Evolutionary conservation across 2,797 vertebrate genomes (phyloP).

Genomic region (Micropoecilia bifurca): DNA sequence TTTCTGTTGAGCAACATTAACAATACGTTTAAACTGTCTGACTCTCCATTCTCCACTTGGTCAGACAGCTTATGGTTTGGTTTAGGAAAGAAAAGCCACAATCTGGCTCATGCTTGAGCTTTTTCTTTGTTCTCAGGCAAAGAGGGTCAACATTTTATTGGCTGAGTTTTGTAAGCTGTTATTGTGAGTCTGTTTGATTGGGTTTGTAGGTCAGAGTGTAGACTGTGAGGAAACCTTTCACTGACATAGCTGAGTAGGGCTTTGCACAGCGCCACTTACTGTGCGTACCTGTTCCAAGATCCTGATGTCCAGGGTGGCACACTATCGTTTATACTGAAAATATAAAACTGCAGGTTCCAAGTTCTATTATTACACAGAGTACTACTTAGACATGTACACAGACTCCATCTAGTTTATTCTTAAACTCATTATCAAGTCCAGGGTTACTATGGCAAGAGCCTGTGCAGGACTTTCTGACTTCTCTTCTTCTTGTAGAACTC

Average conservation of each 20-base stretch:
- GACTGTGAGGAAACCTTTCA: constrained; percentile 2
- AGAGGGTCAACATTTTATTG: constrained; percentile 15
- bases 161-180: constrained; percentile 32
- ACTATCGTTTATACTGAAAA: background rate
- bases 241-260: background rate
- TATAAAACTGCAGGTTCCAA: background rate
- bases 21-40: constrained; percentile 44
- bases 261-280: background rate
- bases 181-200: constrained; percentile 17
- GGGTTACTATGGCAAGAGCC: background rate
- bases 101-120: constrained; percentile 19
- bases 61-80: constrained; percentile 49
- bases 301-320: background rate
- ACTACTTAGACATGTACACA: background rate
- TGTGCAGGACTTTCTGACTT: background rate
- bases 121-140: constrained; percentile 31
- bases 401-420: background rate
- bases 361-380: background rate
- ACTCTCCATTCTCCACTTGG: constrained; percentile 28
- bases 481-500: constrained; percentile 1
- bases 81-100: constrained; percentile 5
- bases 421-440: background rate
- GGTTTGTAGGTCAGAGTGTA: constrained; percentile 34
- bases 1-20: constrained; percentile 51
- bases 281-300: background rate